Evolutionary conservation across 1,140 invertebrate genomes (phyloP).

Genomic region (Brachionus koreanus): DNA sequence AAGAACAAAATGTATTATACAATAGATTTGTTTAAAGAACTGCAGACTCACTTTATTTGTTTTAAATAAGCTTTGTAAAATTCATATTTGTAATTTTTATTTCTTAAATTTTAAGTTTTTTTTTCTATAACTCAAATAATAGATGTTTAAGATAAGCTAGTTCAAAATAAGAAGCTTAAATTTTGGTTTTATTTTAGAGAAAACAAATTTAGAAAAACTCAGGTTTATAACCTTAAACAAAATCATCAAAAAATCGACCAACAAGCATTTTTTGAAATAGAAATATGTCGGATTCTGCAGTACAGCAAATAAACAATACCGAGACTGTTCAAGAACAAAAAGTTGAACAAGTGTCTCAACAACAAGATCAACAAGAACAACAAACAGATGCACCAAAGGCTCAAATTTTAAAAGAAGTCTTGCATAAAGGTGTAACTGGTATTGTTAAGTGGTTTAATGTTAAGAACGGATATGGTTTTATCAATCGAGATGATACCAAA

Average conservation of each 20-base stretch:
- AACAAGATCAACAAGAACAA: neutral
- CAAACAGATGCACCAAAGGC: neutral
- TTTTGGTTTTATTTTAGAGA: neutral
- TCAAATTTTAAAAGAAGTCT: slow-evolving; percentile 18
- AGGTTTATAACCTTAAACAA: neutral
- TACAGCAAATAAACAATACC: neutral
- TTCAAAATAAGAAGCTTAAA: neutral
- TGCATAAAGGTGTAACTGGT: slow-evolving; percentile 65
- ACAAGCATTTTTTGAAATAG: neutral
- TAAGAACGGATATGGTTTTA: slow-evolving; percentile 99
- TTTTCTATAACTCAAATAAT: neutral
- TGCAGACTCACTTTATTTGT: neutral
- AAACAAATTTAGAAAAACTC: neutral
- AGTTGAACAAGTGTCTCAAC: neutral
- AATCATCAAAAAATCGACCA: slow-evolving; percentile 30
- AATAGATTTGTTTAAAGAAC: neutral
- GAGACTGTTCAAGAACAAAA: neutral
- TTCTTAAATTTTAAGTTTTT: neutral
- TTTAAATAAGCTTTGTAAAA: neutral
- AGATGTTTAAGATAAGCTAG: neutral
- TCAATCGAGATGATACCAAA: slow-evolving; percentile 95
- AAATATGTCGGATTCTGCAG: slow-evolving; percentile 20
- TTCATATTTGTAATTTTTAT: neutral
- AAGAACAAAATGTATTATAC: neutral
- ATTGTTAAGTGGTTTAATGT: slow-evolving; percentile 98